Evolutionary conservation across 2,113 vertebrate species (phyloP).

Genomic region (Burhinus oedicnemus): DNA sequence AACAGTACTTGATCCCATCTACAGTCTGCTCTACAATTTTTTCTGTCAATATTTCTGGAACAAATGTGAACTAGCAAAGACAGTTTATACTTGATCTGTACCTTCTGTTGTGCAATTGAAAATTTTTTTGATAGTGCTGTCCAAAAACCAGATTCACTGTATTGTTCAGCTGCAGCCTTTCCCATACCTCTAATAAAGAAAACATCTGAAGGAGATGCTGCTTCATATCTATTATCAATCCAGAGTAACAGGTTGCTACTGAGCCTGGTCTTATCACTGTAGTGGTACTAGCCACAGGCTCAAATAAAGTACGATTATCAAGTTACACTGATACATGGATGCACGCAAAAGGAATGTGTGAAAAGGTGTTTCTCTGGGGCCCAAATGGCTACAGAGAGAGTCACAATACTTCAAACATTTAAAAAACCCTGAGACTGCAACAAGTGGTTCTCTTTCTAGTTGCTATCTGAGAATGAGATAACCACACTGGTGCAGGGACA

Average conservation of each 20-base stretch:
- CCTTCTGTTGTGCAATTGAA: neutral
- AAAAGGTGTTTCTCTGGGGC: neutral
- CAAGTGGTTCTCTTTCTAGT: neutral
- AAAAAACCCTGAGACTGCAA: neutral
- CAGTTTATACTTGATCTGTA: neutral
- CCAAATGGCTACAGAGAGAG: neutral
- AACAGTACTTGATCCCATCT: neutral
- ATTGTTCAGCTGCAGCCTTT: neutral
- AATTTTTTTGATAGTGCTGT: neutral
- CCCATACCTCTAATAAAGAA: neutral
- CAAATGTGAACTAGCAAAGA: neutral
- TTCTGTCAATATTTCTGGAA: neutral
- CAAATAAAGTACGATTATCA: neutral
- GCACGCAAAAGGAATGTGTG: neutral
- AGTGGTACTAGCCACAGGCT: neutral
- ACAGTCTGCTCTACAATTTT: neutral
- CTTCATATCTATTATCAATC: neutral
- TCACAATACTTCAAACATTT: neutral
- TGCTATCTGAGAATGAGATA: accelerated
- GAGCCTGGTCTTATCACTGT: accelerated
- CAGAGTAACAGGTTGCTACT: neutral
- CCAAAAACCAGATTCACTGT: neutral
- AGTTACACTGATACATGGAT: neutral
- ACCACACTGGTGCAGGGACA: neutral
- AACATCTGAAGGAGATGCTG: neutral